Percentiles rank a stretch among this genome's conserved stretches.
Evolutionary conservation across 2,113 vertebrate species (phyloP).

Genomic region (Thermophis baileyi): DNA sequence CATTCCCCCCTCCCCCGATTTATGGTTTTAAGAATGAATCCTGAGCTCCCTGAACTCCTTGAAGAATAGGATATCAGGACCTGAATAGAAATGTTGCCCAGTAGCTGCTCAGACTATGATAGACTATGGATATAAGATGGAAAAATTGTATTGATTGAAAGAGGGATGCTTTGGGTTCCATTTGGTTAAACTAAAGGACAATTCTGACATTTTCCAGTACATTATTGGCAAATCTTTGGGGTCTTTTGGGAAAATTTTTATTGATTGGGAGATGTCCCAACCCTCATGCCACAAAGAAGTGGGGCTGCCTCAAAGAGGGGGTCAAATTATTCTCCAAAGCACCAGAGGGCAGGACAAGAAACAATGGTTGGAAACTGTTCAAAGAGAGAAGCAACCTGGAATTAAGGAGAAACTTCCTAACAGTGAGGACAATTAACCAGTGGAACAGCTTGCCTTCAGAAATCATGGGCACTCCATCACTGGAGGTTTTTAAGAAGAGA

Average conservation of each 20-base stretch:
- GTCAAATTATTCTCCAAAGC: no score
- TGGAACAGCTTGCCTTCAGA: no score
- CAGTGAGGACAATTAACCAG: no score
- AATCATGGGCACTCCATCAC: no score
- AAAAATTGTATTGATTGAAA: background rate
- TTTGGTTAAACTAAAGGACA: background rate
- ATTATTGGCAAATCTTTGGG: background rate
- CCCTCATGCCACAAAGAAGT: background rate
- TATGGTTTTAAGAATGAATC: background rate
- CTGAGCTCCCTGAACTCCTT: background rate
- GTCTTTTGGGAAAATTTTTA: background rate
- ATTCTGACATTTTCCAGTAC: background rate
- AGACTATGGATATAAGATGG: background rate
- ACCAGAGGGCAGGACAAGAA: no score
- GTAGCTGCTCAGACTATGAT: background rate
- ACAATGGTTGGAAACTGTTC: no score
- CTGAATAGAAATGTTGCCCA: background rate
- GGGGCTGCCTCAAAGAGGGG: no score
- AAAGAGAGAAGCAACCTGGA: no score
- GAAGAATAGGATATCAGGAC: background rate
- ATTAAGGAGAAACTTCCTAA: no score
- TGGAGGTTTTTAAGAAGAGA: no score
- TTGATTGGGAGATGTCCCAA: background rate
- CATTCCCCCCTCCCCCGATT: accelerated
- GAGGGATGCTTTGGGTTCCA: background rate